These are phyloP conservation scores for Arrhopalites spinosus DNA, from an alignment of 2,888 invertebrate genomes.

Conservation along the genomic window DNA sequence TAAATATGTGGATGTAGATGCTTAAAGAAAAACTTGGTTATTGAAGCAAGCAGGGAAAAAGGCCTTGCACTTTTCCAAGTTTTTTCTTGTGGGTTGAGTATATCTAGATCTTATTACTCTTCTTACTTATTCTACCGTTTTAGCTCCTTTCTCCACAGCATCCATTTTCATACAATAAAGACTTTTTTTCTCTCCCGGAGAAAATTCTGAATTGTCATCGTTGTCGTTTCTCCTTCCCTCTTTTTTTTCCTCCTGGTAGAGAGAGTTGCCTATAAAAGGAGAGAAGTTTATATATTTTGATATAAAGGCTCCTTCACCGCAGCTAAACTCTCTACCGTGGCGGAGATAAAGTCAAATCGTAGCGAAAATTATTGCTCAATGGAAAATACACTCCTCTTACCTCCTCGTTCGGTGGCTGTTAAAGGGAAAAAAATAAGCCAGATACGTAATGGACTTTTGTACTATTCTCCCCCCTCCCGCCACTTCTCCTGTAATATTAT, in stretches of 20 bases:
- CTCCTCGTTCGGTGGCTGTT: background rate
- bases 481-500: background rate
- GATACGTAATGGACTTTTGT: conserved; percentile 35
- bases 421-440: conserved; percentile 19
- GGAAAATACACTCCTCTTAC: conserved; percentile 38
- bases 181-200: conserved; percentile 19
- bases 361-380: conserved; percentile 56
- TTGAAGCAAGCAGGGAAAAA: background rate
- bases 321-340: conserved; percentile 37
- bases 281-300: too few species aligned
- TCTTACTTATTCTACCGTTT: too few species aligned
- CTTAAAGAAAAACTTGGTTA: too few species aligned
- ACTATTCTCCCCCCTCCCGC: background rate
- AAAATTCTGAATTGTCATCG: conserved; percentile 4
- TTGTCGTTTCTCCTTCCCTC: too few species aligned
- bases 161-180: conserved; percentile 16
- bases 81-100: background rate
- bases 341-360: conserved; percentile 56
- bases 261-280: too few species aligned
- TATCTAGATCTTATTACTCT: too few species aligned
- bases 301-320: conserved; percentile 19
- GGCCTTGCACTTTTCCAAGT: too few species aligned
- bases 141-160: too few species aligned
- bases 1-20: too few species aligned
- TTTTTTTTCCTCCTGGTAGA: too few species aligned